These are phyloP conservation scores for Vidua chalybeata DNA, from an alignment of 2,113 vertebrate genomes.

Conservation along the genomic window DNA sequence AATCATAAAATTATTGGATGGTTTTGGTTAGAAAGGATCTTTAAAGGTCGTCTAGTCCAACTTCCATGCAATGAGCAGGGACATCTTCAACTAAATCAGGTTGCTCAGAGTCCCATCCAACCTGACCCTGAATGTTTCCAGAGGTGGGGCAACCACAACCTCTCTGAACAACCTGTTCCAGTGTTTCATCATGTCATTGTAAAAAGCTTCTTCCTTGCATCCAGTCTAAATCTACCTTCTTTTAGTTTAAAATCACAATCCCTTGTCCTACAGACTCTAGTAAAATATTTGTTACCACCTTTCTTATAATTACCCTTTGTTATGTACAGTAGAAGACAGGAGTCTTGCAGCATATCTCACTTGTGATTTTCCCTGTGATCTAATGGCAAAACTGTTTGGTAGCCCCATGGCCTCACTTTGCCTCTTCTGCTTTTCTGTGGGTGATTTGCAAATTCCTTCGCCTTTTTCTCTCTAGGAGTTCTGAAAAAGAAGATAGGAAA, in stretches of 20 bases:
- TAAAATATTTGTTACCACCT: neutral
- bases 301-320: neutral
- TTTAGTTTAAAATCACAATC: neutral
- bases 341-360: neutral
- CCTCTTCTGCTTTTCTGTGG: neutral
- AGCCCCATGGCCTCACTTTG: neutral
- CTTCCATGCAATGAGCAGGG: neutral
- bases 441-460: neutral
- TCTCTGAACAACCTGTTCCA: neutral
- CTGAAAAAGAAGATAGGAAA: neutral
- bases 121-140: neutral
- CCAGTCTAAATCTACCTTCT: neutral
- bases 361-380: neutral
- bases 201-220: neutral
- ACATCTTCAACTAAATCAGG: neutral
- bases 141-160: no score
- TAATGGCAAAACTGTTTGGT: neutral
- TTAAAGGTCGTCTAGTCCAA: neutral
- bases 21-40: neutral
- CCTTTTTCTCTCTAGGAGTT: neutral
- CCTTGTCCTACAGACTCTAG: accelerated
- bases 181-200: neutral
- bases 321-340: neutral
- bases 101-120: neutral
- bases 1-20: neutral